Conservation (phyloP, 1,140 invertebrate genomes). For the Thereuonema tuberculata region DNA sequence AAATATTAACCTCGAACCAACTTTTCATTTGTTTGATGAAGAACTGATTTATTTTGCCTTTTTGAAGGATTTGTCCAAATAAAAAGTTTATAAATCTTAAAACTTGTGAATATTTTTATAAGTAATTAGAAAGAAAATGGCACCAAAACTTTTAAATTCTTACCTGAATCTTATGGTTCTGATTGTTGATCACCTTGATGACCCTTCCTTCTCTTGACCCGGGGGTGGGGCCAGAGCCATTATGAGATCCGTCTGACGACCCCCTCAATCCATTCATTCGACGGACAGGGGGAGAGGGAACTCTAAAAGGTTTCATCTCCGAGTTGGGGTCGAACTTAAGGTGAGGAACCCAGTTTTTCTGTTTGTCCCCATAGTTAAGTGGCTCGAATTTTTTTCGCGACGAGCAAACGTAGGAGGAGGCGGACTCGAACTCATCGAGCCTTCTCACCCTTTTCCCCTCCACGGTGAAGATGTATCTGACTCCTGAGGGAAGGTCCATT, state of each 20-base stretch:
- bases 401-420: constrained; percentile 78
- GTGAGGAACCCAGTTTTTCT: constrained; percentile 6
- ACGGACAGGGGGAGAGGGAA: constrained; percentile 23
- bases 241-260: neutral
- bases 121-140: no score
- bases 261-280: constrained; percentile 46
- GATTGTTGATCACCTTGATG: constrained; percentile 80
- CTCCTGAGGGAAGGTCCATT: constrained; percentile 26
- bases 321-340: constrained; percentile 7
- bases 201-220: constrained; percentile 49
- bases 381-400: constrained; percentile 86
- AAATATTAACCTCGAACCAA: no score
- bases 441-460: constrained; percentile 68
- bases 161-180: constrained; percentile 79
- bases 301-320: constrained; percentile 20
- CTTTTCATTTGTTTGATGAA: no score
- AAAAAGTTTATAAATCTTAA: no score
- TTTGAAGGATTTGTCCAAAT: no score
- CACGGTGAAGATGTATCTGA: constrained; percentile 69
- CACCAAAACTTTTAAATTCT: no score
- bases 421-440: constrained; percentile 74
- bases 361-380: constrained; percentile 25
- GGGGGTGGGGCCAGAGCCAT: constrained; percentile 12
- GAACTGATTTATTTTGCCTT: no score
- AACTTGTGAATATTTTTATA: no score